A percentile compares a stretch with the other conserved stretches of the same genome.
phyloP scores from a whole-genome alignment of 2,113 vertebrate species.

The Raphicerus campestris region DNA sequence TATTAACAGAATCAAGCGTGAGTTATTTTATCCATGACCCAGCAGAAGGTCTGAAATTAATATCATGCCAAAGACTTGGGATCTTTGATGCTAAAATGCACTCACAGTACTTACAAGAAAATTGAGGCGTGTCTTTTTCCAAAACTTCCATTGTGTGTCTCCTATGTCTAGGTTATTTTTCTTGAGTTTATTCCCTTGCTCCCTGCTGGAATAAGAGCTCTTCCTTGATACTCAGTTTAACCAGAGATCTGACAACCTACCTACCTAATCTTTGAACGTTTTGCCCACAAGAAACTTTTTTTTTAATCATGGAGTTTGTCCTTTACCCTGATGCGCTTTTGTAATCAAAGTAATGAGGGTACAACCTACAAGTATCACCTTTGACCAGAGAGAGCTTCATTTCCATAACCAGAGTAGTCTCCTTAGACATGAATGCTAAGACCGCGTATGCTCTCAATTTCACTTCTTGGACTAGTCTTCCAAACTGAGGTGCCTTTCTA shows the following conservation, averaged over 20 bases:
- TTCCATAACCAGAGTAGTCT: not conserved
- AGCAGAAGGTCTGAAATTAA: not conserved
- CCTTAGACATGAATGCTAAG: too few relatives aligned
- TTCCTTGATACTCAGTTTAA: not conserved
- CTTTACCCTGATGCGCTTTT: not conserved
- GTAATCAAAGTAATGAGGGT: not conserved
- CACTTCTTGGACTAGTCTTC: not conserved
- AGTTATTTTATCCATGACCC: not conserved
- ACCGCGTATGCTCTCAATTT: not conserved
- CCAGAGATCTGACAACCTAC: not conserved
- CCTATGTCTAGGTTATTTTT: not conserved
- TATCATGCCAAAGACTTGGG: not conserved
- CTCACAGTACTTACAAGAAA: not conserved
- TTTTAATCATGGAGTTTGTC: not conserved
- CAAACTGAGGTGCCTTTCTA: fast-evolving
- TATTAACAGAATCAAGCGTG: not conserved
- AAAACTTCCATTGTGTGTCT: not conserved
- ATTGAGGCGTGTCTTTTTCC: not conserved
- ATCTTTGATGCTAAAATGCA: not conserved
- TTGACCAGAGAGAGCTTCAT: not conserved
- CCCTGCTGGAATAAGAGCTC: not conserved
- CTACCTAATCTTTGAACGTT: not conserved
- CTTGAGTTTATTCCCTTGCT: not conserved
- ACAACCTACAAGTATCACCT: not conserved
- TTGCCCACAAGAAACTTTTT: not conserved